A percentile compares a stretch with the other conserved stretches of the same genome.
Evolutionary conservation across 1,140 invertebrate genomes (phyloP).

Genomic region (Drosophila nebulosa): DNA sequence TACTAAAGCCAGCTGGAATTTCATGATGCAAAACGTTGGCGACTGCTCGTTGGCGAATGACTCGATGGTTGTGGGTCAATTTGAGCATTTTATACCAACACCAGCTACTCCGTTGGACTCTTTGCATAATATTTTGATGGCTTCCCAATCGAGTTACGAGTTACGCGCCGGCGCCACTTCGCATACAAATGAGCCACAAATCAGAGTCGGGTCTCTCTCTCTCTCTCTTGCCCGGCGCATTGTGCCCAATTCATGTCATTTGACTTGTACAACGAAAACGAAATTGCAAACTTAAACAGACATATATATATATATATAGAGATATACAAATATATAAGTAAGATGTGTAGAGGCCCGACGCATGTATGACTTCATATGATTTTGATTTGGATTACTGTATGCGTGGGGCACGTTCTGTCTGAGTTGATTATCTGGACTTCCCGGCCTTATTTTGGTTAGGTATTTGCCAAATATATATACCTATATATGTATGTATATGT

Average conservation of each 20-base stretch:
- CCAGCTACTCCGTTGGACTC: slow-evolving; percentile 26
- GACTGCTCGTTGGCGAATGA: slow-evolving; percentile 55
- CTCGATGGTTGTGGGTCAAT: slow-evolving; percentile 45
- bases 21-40: slow-evolving; percentile 36
- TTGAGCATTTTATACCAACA: slow-evolving; percentile 60
- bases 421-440: slow-evolving; percentile 52
- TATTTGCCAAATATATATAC: slow-evolving; percentile 60
- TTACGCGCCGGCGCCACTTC: slow-evolving; percentile 32
- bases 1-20: slow-evolving; percentile 43
- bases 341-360: slow-evolving; percentile 23
- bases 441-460: slow-evolving; percentile 46
- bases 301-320: neutral
- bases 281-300: slow-evolving; percentile 51
- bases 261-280: slow-evolving; percentile 66
- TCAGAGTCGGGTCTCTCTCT: too few relatives aligned
- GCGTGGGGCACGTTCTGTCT: slow-evolving; percentile 32
- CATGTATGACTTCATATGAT: slow-evolving; percentile 21
- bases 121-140: slow-evolving; percentile 76
- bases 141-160: slow-evolving; percentile 56
- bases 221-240: slow-evolving; percentile 7
- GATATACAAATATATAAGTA: neutral
- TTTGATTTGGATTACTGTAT: neutral
- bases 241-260: slow-evolving; percentile 58
- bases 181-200: slow-evolving; percentile 62
- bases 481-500: slow-evolving; percentile 1